phyloP scores from a whole-genome alignment of 30 jellyfish, hydroid and myxozoan species.

The Cassiopea xamachana region DNA sequence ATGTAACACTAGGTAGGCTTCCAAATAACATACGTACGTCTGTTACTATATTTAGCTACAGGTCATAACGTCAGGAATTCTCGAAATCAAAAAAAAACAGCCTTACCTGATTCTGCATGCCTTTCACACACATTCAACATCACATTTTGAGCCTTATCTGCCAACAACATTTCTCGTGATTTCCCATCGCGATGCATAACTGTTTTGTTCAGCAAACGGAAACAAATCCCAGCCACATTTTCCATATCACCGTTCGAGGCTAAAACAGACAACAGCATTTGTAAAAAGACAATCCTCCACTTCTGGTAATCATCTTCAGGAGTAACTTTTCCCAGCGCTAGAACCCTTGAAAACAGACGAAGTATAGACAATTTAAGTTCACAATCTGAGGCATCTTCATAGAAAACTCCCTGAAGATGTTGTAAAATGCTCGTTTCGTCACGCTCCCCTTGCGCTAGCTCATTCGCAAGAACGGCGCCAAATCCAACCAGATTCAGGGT shows the following conservation, averaged over 20 bases:
- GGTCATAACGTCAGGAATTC: neutral
- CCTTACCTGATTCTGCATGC: conserved; percentile 9
- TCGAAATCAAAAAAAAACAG: neutral
- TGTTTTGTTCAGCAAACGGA: neutral
- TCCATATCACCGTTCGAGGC: neutral
- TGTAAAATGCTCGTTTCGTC: neutral
- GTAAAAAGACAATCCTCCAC: neutral
- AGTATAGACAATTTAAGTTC: neutral
- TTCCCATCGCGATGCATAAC: neutral
- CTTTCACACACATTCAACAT: neutral
- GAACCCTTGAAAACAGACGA: neutral
- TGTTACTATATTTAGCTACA: neutral
- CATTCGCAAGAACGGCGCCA: conserved; percentile 10
- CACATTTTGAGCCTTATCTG: conserved; percentile 1
- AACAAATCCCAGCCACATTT: neutral
- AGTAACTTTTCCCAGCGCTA: neutral
- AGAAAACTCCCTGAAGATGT: neutral
- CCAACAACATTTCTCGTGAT: neutral
- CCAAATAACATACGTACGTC: neutral
- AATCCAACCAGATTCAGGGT: conserved; percentile 7
- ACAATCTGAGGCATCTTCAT: neutral
- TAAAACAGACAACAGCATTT: neutral
- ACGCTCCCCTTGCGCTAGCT: neutral
- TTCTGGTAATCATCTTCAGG: neutral
- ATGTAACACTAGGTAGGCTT: too few relatives aligned